phyloP scores from a whole-genome alignment of 1,140 invertebrate species.

The Onthophagus taurus region DNA sequence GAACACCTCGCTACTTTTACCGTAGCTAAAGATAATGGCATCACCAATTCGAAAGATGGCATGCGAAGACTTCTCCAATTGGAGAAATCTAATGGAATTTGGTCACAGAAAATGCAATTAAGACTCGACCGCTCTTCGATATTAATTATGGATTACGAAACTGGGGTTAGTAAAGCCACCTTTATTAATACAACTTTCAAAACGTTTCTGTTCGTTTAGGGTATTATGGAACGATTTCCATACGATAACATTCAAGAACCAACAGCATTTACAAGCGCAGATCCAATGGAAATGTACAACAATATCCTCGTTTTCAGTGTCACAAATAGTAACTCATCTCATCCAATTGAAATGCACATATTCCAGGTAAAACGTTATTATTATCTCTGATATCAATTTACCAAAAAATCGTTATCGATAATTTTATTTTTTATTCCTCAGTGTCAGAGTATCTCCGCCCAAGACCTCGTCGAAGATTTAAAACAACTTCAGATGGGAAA shows the following conservation, averaged over 20 bases:
- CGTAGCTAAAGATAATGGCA: constrained; percentile 78
- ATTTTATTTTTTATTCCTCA: no score
- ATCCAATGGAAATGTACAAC: constrained; percentile 95
- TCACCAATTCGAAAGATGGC: constrained; percentile 87
- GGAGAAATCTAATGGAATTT: constrained; percentile 96
- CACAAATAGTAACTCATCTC: constrained; percentile 41
- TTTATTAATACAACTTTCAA: no score
- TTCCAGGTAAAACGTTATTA: constrained; percentile 69
- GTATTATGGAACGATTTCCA: constrained; percentile 91
- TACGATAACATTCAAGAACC: constrained; percentile 86
- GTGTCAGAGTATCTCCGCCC: constrained; percentile 75
- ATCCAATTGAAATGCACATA: constrained; percentile 92
- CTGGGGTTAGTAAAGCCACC: constrained; percentile 60
- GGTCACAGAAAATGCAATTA: constrained; percentile 97
- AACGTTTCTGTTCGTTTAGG: no score
- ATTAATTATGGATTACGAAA: constrained; percentile 93
- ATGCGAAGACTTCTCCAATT: constrained; percentile 89
- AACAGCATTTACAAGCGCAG: constrained; percentile 92
- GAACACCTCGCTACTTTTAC: constrained; percentile 98
- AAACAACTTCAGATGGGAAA: constrained; percentile 70
- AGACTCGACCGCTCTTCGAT: constrained; percentile 81
- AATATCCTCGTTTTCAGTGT: constrained; percentile 97
- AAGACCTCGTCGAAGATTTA: constrained; percentile 78
- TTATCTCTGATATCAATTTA: no score
- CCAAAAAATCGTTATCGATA: no score